Percentiles rank a stretch among this genome's conserved stretches.
phyloP scores from a whole-genome alignment of 1,140 invertebrate genomes.

The Drosophila yakuba region DNA sequence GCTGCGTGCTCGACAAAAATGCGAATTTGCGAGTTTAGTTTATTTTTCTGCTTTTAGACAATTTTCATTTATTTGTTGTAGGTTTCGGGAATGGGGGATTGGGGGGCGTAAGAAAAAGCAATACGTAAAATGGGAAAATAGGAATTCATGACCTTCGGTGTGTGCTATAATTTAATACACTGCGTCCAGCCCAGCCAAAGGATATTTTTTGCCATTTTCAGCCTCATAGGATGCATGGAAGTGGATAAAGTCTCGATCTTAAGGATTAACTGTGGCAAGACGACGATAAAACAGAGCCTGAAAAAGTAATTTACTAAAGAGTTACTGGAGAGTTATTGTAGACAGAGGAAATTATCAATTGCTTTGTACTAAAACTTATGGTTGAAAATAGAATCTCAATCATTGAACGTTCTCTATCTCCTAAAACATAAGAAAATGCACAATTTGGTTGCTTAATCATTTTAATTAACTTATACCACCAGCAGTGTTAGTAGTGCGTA shows the following conservation, averaged over 20 bases:
- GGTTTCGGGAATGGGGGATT: background rate
- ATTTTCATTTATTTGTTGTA: conserved; percentile 81
- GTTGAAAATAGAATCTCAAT: too few species aligned
- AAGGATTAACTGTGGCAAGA: conserved; percentile 21
- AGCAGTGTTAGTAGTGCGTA: too few species aligned
- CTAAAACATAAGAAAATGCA: too few species aligned
- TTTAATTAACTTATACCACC: too few species aligned
- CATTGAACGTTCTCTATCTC: too few species aligned
- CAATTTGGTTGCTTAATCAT: too few species aligned
- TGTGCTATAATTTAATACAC: conserved; percentile 82
- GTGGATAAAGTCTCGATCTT: conserved; percentile 10
- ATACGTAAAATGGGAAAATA: conserved; percentile 81
- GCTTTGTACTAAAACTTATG: background rate
- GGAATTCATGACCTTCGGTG: conserved; percentile 81
- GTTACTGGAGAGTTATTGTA: conserved; percentile 13
- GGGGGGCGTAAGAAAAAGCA: conserved; percentile 52
- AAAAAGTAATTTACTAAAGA: conserved; percentile 42
- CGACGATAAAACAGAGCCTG: conserved; percentile 12
- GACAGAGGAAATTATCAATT: background rate
- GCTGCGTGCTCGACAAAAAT: conserved; percentile 78
- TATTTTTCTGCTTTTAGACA: conserved; percentile 83
- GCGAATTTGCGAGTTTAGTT: conserved; percentile 84
- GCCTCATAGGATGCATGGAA: background rate
- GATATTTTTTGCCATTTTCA: conserved; percentile 44
- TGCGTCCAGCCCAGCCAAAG: conserved; percentile 53